Evolutionary conservation across 2,113 vertebrate species (phyloP), one percentile per base, ranked within the genome.

Genomic region (Speoplatyrhinus poulsoni): DNA sequence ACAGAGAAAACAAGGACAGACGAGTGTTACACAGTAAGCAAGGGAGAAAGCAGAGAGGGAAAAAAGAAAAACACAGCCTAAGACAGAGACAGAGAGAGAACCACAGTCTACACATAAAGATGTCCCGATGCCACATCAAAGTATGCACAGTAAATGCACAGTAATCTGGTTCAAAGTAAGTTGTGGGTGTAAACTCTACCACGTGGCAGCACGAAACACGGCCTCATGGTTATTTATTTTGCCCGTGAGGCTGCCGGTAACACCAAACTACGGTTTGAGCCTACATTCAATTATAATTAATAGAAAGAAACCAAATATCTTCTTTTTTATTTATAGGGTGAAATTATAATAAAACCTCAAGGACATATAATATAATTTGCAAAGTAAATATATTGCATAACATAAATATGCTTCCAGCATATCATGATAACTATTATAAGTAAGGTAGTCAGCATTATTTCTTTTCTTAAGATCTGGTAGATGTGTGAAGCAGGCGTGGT

Each of bases 41-140:
- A 60, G 32, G 33, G 6, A 3, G 41, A 59, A 70, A 56, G 52
- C 47, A 46, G 48, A 32, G 62, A 81, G 47, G 48, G 26, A 4
- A 63, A 32, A 73, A 12, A 87, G 12, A 72, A 50, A 72, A 54
- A 74, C 15, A 63, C 12, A 73, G 49, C 73, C 72, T 17, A 49
- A 62, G 62, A 77, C 46, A 65, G 57, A 71, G 60, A 70, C 73
- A 76, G 26, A 82, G 52, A 85, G 46, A 88, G 50, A 77, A 72
- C 60, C 82, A 59, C 62, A 70, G 62, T 70, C 74, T 33, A 56
- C 62, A 47, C 41, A 66, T 55, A 66, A 16, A 67, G 72, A 79
- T 73, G 72, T 59, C 48, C 55, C 65, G 46, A 67, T 65, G 58
- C 16, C 16, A 72, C 57, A 73, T 66, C 46, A 72, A 41, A 48